Percentiles rank a stretch among this genome's conserved stretches.
Evolutionary conservation across 2,797 vertebrate genomes (phyloP).

Genomic region (Xenentodon cancila): DNA sequence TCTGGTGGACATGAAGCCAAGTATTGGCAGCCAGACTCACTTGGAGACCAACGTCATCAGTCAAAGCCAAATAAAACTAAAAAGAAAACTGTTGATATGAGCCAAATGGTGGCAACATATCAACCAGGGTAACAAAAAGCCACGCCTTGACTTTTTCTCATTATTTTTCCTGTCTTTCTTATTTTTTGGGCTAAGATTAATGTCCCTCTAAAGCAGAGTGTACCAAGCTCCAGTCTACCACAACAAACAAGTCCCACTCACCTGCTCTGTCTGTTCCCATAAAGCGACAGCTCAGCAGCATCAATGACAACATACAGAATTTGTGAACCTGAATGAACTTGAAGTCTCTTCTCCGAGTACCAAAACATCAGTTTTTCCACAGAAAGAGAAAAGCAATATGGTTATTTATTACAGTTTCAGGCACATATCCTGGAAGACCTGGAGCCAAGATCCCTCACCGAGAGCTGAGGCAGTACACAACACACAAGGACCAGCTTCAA

Average conservation of each 20-base stretch:
- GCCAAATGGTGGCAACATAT: neutral
- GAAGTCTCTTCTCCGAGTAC: no score
- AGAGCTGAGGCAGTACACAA: neutral
- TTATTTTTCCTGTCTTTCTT: neutral
- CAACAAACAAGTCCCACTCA: neutral
- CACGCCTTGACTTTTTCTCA: neutral
- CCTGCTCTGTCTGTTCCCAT: neutral
- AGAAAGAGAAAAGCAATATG: neutral
- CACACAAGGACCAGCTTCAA: neutral
- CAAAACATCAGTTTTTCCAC: neutral
- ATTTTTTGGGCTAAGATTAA: neutral
- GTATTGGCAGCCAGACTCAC: no score
- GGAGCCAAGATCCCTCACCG: neutral
- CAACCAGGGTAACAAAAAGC: slow-evolving; percentile 2
- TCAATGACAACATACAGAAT: neutral
- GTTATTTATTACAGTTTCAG: neutral
- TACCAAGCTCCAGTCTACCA: neutral
- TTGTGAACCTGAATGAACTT: no score
- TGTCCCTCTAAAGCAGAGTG: neutral
- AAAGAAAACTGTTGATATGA: no score
- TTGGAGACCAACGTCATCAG: no score
- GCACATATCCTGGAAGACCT: neutral
- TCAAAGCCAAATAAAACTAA: no score
- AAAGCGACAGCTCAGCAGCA: neutral
- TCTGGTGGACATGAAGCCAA: no score